These are phyloP conservation scores for Heterodera schachtii DNA, from an alignment of 1,140 invertebrate species.

Conservation along the genomic window DNA sequence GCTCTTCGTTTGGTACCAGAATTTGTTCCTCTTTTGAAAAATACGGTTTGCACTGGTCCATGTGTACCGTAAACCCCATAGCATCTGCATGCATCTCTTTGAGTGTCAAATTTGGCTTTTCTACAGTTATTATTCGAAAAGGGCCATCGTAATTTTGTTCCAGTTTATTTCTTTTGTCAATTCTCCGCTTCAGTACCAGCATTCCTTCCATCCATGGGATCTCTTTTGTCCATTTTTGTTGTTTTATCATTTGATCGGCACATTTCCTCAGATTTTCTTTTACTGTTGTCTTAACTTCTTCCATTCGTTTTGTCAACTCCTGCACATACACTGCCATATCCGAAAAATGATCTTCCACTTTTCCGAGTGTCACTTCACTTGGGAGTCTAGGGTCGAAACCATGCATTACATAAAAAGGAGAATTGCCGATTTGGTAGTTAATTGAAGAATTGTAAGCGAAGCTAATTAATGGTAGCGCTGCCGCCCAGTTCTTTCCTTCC, in stretches of 20 bases:
- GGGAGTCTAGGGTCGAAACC: not conserved
- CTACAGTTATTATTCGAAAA: not conserved
- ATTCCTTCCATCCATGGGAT: conserved; percentile 7
- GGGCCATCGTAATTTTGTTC: conserved; percentile 6
- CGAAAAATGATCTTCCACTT: not conserved
- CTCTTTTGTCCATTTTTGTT: not conserved
- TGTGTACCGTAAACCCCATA: not conserved
- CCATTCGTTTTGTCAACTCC: conserved; percentile 1
- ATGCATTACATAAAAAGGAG: conserved; percentile 13
- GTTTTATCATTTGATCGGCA: not conserved
- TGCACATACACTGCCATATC: conserved; percentile 1
- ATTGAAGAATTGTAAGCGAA: conserved; percentile 18
- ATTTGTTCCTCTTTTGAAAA: not conserved
- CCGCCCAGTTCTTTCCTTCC: conserved; percentile 5
- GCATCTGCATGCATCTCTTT: not conserved
- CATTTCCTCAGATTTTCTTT: not conserved
- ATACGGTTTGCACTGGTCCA: conserved; percentile 14
- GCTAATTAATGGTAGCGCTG: not conserved
- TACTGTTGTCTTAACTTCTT: not conserved
- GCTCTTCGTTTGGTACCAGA: no score
- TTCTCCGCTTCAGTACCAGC: not conserved
- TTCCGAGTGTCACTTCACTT: not conserved
- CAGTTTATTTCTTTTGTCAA: conserved; percentile 7
- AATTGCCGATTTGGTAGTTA: not conserved
- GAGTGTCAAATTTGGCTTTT: conserved; percentile 23